Evolutionary conservation across 2,113 vertebrate genomes (phyloP), one percentile per base, ranked within the genome.

Genomic region (Xiphorhynchus elegans): DNA sequence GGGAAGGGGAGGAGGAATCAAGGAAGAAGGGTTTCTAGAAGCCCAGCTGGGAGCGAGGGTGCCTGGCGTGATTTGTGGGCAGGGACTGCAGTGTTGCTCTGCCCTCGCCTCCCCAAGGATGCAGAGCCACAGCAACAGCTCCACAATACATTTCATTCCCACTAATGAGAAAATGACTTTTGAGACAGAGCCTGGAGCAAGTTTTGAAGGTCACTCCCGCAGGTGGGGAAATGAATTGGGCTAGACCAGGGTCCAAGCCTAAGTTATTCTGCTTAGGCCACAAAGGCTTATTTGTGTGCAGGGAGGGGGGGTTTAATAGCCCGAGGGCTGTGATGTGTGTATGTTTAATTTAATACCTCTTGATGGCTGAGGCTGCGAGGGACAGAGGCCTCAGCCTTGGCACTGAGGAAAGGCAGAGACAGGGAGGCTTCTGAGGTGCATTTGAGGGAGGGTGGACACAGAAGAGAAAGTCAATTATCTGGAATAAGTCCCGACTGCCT

Each of bases 171-270:
- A 93, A 84, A 89, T 1, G 47, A 42, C 92, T 78, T 64, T 39
- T 7, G 73, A 74, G 90, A 58, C 89, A 84, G 70, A 93, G 95
- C 95, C 92, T 64, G 53, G 8, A 80, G 97, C 96, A 53, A 68
- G 70, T 70, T 39, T 46, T 60, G 95, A 72, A 95, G 92, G 93
- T 96, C 91, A 42, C 63, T 88, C 67, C 94, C 11, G 13, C 93
- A 94, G 90, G 86, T 76, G 83, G 86, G 90, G 74, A 39, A 85
- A 94, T 53, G 89, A 85, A 42, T 72, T 39, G 90, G 86, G 70
- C 90, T 13, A 21, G 42, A 89, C 4, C 85, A 19, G 77, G 60
- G 58, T 62, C 73, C 90, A 74, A 24, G 56, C 68, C 2, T 17
- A 53, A 77, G 72, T 50, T 55, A 35, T 62, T 69, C 90, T 80